Percentiles rank a stretch among this genome's conserved stretches.
These are phyloP conservation scores for Thunnus albacares DNA, from an alignment of 2,797 vertebrate species.

Conservation along the genomic window DNA sequence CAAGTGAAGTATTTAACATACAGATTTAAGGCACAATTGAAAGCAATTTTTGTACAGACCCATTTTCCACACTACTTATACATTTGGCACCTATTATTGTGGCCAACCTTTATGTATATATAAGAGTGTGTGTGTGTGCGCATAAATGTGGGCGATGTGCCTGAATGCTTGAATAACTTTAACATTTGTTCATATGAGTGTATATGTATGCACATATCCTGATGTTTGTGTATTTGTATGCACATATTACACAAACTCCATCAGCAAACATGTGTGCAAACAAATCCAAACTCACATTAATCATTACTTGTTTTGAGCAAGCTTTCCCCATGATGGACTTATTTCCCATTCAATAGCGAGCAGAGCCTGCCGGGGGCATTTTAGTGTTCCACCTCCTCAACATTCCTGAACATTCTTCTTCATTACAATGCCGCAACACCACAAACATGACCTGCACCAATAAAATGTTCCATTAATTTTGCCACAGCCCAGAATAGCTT, in stretches of 20 bases:
- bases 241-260: conserved; percentile 30
- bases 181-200: conserved; percentile 24
- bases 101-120: conserved; percentile 15
- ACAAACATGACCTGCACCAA: conserved; percentile 77
- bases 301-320: conserved; percentile 66
- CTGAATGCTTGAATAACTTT: conserved; percentile 21
- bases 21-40: neutral
- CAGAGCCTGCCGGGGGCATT: conserved; percentile 64
- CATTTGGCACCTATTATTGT: conserved; percentile 19
- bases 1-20: conserved; percentile 21
- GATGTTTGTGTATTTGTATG: conserved; percentile 20
- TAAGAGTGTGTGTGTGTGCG: neutral
- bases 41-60: neutral
- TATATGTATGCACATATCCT: conserved; percentile 41
- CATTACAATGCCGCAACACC: conserved; percentile 69
- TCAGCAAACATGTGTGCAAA: conserved; percentile 46
- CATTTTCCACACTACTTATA: conserved; percentile 2
- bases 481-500: conserved; percentile 73
- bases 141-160: conserved; percentile 14
- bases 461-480: conserved; percentile 78
- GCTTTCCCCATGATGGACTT: conserved; percentile 61
- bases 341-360: conserved; percentile 64
- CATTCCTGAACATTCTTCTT: conserved; percentile 71
- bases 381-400: conserved; percentile 63
- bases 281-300: conserved; percentile 60